These are phyloP conservation scores for Danaus melanippus DNA, from an alignment of 1,140 invertebrate genomes.

Conservation along the genomic window DNA sequence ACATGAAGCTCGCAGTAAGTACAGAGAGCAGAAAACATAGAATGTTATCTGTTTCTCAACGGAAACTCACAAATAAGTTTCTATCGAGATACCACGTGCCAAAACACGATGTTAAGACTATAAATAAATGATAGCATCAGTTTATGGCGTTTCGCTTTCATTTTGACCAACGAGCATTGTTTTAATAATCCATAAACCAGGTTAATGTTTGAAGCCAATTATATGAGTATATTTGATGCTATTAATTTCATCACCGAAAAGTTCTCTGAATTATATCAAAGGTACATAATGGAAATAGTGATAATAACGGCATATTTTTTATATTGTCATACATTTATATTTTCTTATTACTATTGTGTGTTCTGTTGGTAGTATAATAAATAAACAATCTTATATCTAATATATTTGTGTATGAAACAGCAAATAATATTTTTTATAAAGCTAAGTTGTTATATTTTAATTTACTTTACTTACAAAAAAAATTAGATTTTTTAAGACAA, in stretches of 20 bases:
- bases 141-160: conserved; percentile 23
- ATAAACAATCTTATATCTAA: no score
- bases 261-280: conserved; percentile 9
- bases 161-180: conserved; percentile 16
- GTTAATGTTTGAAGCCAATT: conserved; percentile 19
- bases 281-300: background rate
- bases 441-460: no score
- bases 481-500: no score
- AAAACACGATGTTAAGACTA: conserved; percentile 10
- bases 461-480: no score
- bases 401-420: no score
- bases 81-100: conserved; percentile 10
- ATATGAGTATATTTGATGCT: conserved; percentile 17
- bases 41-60: background rate
- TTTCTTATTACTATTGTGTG: no score
- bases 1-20: no score
- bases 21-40: no score
- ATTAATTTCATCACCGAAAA: conserved; percentile 19
- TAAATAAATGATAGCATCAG: conserved; percentile 20
- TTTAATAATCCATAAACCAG: conserved; percentile 18
- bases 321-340: no score
- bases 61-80: conserved; percentile 9
- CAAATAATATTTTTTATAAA: no score
- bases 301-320: no score
- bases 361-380: no score